Percentiles rank a stretch among this genome's conserved stretches.
Conservation (phyloP, 2,888 invertebrate species). For the Crocallis elinguaria region DNA sequence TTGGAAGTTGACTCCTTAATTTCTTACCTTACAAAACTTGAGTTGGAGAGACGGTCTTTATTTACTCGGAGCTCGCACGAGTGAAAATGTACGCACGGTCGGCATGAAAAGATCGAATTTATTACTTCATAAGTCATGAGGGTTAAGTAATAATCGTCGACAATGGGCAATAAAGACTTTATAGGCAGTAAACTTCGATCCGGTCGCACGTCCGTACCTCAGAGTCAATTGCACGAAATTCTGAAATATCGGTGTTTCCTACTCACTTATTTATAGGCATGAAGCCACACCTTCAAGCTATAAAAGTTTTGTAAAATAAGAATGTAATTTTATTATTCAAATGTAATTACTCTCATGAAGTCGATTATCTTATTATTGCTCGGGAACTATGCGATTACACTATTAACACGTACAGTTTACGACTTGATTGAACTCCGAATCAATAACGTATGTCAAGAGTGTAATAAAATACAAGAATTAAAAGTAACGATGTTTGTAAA, state of each 20-base stretch:
- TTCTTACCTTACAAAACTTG: slow-evolving; percentile 43
- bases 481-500: slow-evolving; percentile 55
- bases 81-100: slow-evolving; percentile 59
- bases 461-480: slow-evolving; percentile 51
- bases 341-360: slow-evolving; percentile 43
- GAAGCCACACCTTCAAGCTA: slow-evolving; percentile 47
- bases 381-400: slow-evolving; percentile 47
- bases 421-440: slow-evolving; percentile 55
- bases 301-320: slow-evolving; percentile 51
- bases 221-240: slow-evolving; percentile 60
- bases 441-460: slow-evolving; percentile 51
- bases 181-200: slow-evolving; percentile 82
- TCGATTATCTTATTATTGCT: slow-evolving; percentile 45
- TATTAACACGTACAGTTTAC: slow-evolving; percentile 54
- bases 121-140: slow-evolving; percentile 83
- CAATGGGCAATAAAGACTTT: slow-evolving; percentile 83
- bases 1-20: slow-evolving; percentile 42
- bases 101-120: slow-evolving; percentile 78
- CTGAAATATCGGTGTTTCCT: slow-evolving; percentile 50
- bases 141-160: slow-evolving; percentile 84
- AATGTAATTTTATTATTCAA: slow-evolving; percentile 42
- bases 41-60: slow-evolving; percentile 45
- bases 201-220: slow-evolving; percentile 62
- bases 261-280: slow-evolving; percentile 43
- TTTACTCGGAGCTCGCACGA: slow-evolving; percentile 50